Evolutionary conservation across 2,797 vertebrate genomes (phyloP), one percentile per base, ranked within the genome.

Genomic region (Coregonus ussuriensis): DNA sequence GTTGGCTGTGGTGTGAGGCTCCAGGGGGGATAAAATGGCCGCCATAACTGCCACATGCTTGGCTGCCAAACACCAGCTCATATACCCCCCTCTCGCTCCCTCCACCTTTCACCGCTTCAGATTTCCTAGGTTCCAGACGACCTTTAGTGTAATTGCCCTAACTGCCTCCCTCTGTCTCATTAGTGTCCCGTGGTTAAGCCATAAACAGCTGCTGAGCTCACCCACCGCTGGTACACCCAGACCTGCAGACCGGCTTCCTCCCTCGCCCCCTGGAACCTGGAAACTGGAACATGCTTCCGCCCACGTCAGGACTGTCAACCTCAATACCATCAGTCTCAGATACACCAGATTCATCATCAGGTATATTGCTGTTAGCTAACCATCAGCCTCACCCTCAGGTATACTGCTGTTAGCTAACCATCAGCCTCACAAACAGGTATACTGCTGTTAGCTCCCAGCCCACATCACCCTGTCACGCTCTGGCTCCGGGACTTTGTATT

Each of bases 151-250:
- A 92, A 93, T 91, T 90, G 89, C 54, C 13, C 4, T 35, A 4
- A 33, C 37, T 33, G 31, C 78, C 81, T 85, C 85, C 83, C 81
- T n/a, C 84, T 37, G 70, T 5, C 88, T 91, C 86, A 81, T 91
- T 92, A 90, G 87, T 84, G 81, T 91, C 88, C 86, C 91, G 90
- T 13, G 87, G 91, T 89, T 85, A 81, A 84, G 84, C 80, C 81
- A 74, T 91, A 91, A 92, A 91, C 87, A 89, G 87, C 88, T 86
- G 81, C 83, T 83, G 84, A 37, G 79, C 79, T 21, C 68, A 41
- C 47, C 41, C 51, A 77, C 70, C 73, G n/a, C 70, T 53, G 47
- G 72, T 85, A 79, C 18, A 77, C 78, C 67, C 73, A 33, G 77
- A 75, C 82, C 84, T 81, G 83, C 81, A 83, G 80, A 81, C 81